Percentiles rank a stretch among this genome's conserved stretches.
phyloP scores from a whole-genome alignment of 2,797 vertebrate species.

The Trichosurus vulpecula region DNA sequence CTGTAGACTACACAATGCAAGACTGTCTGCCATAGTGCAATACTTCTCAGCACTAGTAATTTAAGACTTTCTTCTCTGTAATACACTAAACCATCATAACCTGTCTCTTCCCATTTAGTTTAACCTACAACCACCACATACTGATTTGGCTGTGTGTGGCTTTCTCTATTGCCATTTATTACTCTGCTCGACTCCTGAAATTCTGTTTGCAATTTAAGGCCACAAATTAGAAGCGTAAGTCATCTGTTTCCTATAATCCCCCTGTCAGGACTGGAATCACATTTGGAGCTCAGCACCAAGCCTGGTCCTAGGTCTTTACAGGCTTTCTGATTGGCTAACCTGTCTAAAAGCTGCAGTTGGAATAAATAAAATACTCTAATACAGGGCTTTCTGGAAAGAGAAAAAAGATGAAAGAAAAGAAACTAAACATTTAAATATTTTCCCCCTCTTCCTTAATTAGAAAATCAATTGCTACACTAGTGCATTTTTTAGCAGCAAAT shows the following conservation, averaged over 20 bases:
- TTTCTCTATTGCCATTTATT: constrained; percentile 93
- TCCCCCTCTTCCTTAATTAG: constrained; percentile 64
- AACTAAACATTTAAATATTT: constrained; percentile 62
- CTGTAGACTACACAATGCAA: constrained; percentile 86
- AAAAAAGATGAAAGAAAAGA: constrained; percentile 63
- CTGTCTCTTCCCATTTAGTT: constrained; percentile 92
- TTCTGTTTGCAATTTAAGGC: constrained; percentile 99
- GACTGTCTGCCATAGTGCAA: constrained; percentile 86
- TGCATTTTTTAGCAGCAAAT: constrained; percentile 5
- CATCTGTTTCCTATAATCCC: constrained; percentile 99
- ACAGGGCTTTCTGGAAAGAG: constrained; percentile 59
- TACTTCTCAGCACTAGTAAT: constrained; percentile 90
- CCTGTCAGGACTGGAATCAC: constrained; percentile 94
- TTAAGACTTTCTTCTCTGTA: constrained; percentile 91
- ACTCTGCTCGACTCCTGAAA: constrained; percentile 95
- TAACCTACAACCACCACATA: constrained; percentile 92
- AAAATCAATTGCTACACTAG: constrained; percentile 56
- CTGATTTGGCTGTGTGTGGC: constrained; percentile 91
- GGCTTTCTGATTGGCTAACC: constrained; percentile 85
- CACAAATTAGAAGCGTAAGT: constrained; percentile 99
- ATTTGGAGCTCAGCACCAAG: constrained; percentile 89
- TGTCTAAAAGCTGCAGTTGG: constrained; percentile 78
- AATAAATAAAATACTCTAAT: constrained; percentile 82
- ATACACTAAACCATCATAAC: constrained; percentile 93
- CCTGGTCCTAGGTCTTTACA: constrained; percentile 83